Evolutionary conservation across 2,888 invertebrate genomes (phyloP), one percentile per base, ranked within the genome.

Genomic region (Campaea margaritaria): DNA sequence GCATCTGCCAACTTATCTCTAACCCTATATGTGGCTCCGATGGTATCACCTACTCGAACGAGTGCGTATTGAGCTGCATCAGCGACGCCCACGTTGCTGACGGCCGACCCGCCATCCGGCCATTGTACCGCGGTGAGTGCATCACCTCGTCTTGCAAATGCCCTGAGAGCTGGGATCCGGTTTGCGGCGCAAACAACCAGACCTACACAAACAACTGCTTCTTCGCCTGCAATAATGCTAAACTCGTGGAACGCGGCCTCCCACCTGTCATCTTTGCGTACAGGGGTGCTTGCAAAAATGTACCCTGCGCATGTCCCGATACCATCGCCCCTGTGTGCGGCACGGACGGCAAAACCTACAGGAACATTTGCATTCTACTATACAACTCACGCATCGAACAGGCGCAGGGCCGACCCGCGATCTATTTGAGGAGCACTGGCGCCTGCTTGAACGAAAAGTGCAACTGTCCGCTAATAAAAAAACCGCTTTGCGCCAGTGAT

Each of bases 161-260:
- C 45, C 41, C 62, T 0, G 9, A 43, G 7, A 34, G 53, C 5
- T 14, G 58, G 28, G 15, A 87, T 8, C 92, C 93, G 41, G 93
- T 95, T 7, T 96, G 96, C 79, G 96, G 95, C 42, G 93, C 94
- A 46, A 95, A 96, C 81, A 94, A 94, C 11, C 87, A 93, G 55
- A 95, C 95, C 0, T 96, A 96, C 83, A 86, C 87, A 66, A 95
- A 94, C 82, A 14, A 60, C 70, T 96, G 96, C 83, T 91, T 93
- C 67, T 82, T 96, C 52, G 85, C 93, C 64, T 93, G 94, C 58
- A 93, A 70, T 11, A 73, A 74, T 12, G n/a, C 8, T 3, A 56
- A 57, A 27, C 67, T 69, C 9, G 4, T 16, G 0, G 15, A 46
- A 7, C n/a, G 67, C 4, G 43, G 56, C 5, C 43, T 71, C 3